Evolutionary conservation across 1,140 invertebrate genomes (phyloP).

Genomic region (Pseudomyrmex pallidus): DNA sequence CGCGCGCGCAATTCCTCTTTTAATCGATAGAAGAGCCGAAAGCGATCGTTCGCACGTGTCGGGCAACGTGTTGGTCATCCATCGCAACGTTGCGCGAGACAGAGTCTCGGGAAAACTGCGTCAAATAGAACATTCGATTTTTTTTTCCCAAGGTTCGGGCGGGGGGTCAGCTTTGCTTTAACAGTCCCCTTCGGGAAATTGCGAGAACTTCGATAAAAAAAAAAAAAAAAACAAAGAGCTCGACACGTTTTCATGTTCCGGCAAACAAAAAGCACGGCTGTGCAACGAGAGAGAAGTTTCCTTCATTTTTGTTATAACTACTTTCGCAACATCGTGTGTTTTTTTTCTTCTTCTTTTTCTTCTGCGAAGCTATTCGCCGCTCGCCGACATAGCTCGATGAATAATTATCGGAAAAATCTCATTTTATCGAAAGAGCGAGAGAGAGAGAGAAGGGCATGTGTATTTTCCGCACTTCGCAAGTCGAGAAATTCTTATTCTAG

Average conservation of each 20-base stretch:
- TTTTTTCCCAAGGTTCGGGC: conserved; percentile 24
- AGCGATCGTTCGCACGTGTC: conserved; percentile 34
- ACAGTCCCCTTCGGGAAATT: conserved; percentile 26
- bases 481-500: conserved; percentile 27
- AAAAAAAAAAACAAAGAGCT: neutral
- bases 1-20: conserved; percentile 19
- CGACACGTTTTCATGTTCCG: conserved; percentile 1
- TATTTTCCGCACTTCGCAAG: conserved; percentile 2
- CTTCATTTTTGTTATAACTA: conserved; percentile 22
- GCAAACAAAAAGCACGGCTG: neutral
- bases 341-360: neutral
- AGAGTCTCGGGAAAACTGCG: conserved; percentile 23
- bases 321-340: neutral
- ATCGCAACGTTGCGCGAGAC: neutral
- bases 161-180: conserved; percentile 35
- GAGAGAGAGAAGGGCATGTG: neutral
- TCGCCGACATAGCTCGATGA: conserved; percentile 18
- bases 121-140: conserved; percentile 35
- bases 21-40: conserved; percentile 47
- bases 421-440: neutral
- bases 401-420: conserved; percentile 56
- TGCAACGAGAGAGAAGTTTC: conserved; percentile 6
- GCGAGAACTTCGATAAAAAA: neutral
- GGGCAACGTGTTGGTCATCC: conserved; percentile 13
- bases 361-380: neutral